A percentile compares a stretch with the other conserved stretches of the same genome.
Evolutionary conservation across 2,888 invertebrate genomes (phyloP).

Genomic region (Aporophyla lueneburgensis): DNA sequence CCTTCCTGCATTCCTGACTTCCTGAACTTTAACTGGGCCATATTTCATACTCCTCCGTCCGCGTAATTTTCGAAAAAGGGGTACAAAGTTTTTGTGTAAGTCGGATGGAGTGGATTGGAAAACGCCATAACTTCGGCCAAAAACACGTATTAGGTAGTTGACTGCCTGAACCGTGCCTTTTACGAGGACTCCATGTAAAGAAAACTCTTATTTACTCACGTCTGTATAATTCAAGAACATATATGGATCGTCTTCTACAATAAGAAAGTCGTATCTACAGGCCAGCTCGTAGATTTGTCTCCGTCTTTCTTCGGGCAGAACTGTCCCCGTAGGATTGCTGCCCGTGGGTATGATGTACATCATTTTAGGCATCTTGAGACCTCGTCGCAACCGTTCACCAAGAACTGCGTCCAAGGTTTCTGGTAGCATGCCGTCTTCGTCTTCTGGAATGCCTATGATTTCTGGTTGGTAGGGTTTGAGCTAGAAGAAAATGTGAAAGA

Average conservation of each 20-base stretch:
- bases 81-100: no score
- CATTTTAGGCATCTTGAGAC: slow-evolving; percentile 92
- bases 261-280: slow-evolving; percentile 94
- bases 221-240: slow-evolving; percentile 94
- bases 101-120: no score
- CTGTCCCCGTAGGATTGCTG: slow-evolving; percentile 94
- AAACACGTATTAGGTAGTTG: no score
- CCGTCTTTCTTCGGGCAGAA: slow-evolving; percentile 92
- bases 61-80: no score
- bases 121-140: no score
- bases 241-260: slow-evolving; percentile 96
- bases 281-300: slow-evolving; percentile 94
- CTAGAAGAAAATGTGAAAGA: slow-evolving; percentile 85
- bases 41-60: no score
- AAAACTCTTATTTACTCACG: slow-evolving; percentile 77
- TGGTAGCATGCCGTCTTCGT: slow-evolving; percentile 93
- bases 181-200: background rate
- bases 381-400: slow-evolving; percentile 81
- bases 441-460: slow-evolving; percentile 93
- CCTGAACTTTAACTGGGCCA: no score
- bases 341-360: slow-evolving; percentile 95
- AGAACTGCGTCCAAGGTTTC: slow-evolving; percentile 90
- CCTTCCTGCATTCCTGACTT: no score
- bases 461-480: slow-evolving; percentile 92
- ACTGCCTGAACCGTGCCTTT: background rate